Conservation (phyloP, 2,797 vertebrate genomes). For the Lutjanus campechanus region DNA sequence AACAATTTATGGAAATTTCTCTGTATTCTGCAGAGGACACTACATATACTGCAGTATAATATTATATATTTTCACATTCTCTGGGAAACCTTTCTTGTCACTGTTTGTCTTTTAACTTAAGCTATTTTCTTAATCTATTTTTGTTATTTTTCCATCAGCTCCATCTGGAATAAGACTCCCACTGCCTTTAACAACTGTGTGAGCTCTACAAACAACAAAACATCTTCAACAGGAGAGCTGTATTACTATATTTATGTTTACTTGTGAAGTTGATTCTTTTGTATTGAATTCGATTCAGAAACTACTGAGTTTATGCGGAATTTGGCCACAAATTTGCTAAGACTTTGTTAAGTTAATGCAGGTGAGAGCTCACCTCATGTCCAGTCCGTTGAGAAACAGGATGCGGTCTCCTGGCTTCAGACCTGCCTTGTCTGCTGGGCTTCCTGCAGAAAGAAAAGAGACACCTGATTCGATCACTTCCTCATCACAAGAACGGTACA, state of each 20-base stretch:
- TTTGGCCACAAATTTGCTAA: not conserved
- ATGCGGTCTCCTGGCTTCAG: conserved; percentile 96
- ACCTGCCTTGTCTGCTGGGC: conserved; percentile 95
- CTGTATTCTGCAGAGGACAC: conserved; percentile 9
- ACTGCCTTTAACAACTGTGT: conserved; percentile 5
- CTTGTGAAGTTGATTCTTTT: not conserved
- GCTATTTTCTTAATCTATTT: too few species aligned
- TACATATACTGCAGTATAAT: not conserved
- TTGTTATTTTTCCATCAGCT: conserved; percentile 15
- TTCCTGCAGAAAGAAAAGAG: conserved; percentile 82
- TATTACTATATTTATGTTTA: conserved; percentile 1
- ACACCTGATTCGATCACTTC: not conserved
- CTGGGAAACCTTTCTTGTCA: conserved; percentile 6
- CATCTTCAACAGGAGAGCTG: not conserved
- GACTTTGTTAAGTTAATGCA: not conserved
- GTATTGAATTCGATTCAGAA: not conserved
- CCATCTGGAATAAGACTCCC: conserved; percentile 7
- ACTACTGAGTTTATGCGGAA: not conserved
- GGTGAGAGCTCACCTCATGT: conserved; percentile 90
- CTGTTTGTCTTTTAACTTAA: conserved; percentile 15
- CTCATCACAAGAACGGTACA: not conserved
- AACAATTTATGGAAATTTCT: not conserved
- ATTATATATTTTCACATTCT: conserved; percentile 1
- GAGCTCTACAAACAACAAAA: conserved; percentile 17
- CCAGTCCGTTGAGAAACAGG: conserved; percentile 96